phyloP scores from a whole-genome alignment of 2,113 vertebrate genomes.

The Narcine bancroftii region DNA sequence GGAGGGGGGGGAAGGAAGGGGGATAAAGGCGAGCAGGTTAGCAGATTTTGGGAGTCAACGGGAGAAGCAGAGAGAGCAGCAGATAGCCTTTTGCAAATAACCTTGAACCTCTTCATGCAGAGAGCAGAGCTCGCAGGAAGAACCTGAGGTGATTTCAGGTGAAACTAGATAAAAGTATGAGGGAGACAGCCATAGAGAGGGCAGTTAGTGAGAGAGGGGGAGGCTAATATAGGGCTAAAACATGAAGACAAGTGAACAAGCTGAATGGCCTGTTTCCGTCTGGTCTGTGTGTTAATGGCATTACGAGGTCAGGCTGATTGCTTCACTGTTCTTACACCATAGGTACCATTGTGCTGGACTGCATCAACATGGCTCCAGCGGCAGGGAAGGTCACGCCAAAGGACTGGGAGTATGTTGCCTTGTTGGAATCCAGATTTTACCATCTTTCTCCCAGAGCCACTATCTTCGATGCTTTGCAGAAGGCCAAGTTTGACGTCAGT shows the following conservation, averaged over 20 bases:
- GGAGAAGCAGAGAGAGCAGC: no score
- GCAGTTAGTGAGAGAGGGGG: not conserved
- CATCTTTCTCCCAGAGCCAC: slow-evolving; percentile 58
- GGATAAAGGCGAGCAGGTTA: no score
- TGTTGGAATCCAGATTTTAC: slow-evolving; percentile 66
- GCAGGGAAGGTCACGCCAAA: slow-evolving; percentile 78
- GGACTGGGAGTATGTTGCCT: slow-evolving; percentile 56
- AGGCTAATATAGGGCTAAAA: no score
- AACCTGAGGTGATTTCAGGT: not conserved
- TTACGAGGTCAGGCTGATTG: not conserved
- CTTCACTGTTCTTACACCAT: not conserved
- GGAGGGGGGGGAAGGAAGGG: no score
- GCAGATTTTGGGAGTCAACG: no score
- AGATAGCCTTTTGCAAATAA: no score
- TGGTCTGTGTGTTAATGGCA: no score
- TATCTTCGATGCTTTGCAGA: slow-evolving; percentile 67
- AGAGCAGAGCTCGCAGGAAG: not conserved
- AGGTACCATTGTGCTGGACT: slow-evolving; percentile 81
- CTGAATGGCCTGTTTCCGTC: no score
- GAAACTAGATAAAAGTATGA: not conserved
- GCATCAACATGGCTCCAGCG: slow-evolving; percentile 76
- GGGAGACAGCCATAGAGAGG: no score
- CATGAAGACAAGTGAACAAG: no score
- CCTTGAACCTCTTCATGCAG: no score
- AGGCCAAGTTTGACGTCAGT: slow-evolving; percentile 78